Percentiles rank a stretch among this genome's conserved stretches.
Conservation (phyloP, 2,797 vertebrate genomes). For the Vespertilio murinus region DNA sequence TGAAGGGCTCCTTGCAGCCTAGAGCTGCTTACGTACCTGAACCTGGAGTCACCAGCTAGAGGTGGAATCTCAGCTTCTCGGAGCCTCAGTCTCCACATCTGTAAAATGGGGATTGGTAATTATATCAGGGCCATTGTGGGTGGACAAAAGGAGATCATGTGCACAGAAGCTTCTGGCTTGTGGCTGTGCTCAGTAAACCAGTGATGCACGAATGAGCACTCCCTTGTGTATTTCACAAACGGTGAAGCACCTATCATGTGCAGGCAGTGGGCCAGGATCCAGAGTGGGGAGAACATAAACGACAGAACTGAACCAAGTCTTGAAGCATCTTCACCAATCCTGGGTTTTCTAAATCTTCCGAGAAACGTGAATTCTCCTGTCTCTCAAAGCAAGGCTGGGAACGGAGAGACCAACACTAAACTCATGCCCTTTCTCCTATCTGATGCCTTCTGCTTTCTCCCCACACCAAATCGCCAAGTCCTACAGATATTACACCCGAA, state of each 20-base stretch:
- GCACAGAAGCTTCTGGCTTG: fast-evolving
- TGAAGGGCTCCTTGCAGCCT: neutral
- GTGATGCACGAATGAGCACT: fast-evolving
- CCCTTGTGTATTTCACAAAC: neutral
- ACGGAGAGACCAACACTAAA: neutral
- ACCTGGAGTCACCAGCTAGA: neutral
- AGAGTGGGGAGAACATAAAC: neutral
- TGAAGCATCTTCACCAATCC: neutral
- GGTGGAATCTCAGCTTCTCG: neutral
- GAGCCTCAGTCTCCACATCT: neutral
- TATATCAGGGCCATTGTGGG: neutral
- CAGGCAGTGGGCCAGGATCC: neutral
- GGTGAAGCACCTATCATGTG: fast-evolving
- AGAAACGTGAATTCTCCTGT: neutral
- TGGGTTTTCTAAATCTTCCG: neutral
- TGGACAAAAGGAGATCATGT: neutral
- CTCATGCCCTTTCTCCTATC: neutral
- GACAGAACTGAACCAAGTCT: neutral
- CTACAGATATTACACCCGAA: fast-evolving
- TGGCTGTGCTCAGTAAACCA: neutral
- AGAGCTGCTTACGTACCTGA: neutral
- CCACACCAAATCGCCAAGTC: neutral
- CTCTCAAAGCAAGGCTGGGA: neutral
- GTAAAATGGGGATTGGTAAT: neutral
- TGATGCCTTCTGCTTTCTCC: neutral